A percentile compares a stretch with the other conserved stretches of the same genome.
Conservation (phyloP, 2,797 vertebrate genomes). For the Allobates femoralis region DNA sequence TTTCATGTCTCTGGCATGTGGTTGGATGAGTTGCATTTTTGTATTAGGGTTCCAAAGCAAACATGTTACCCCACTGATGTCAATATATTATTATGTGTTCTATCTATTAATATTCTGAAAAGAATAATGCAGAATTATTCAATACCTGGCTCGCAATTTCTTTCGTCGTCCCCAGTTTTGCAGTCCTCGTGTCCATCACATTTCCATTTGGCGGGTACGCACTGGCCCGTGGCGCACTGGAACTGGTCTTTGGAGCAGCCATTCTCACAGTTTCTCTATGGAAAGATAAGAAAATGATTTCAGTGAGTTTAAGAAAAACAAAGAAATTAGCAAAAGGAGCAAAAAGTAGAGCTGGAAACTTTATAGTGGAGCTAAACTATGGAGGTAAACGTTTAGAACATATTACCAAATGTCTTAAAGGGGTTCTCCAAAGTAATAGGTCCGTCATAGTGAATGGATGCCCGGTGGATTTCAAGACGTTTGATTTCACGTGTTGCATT, state of each 20-base stretch:
- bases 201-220: constrained; percentile 91
- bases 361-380: neutral
- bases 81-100: too few relatives aligned
- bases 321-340: neutral
- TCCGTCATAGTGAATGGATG: too few relatives aligned
- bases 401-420: neutral
- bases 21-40: too few relatives aligned
- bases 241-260: constrained; percentile 93
- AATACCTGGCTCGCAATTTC: constrained; percentile 84
- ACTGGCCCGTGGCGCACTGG: constrained; percentile 91
- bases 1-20: too few relatives aligned
- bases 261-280: constrained; percentile 91
- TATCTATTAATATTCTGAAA: neutral
- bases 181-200: constrained; percentile 97
- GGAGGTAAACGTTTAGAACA: neutral
- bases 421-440: neutral
- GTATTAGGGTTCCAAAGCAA: too few relatives aligned
- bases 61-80: too few relatives aligned
- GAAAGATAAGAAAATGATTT: neutral
- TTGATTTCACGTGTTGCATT: too few relatives aligned
- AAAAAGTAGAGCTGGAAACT: neutral
- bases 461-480: too few relatives aligned
- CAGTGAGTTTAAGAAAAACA: neutral
- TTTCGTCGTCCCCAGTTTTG: constrained; percentile 94
- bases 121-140: neutral